Evolutionary conservation across 2,113 vertebrate genomes (phyloP).

Genomic region (Agelaius phoeniceus): DNA sequence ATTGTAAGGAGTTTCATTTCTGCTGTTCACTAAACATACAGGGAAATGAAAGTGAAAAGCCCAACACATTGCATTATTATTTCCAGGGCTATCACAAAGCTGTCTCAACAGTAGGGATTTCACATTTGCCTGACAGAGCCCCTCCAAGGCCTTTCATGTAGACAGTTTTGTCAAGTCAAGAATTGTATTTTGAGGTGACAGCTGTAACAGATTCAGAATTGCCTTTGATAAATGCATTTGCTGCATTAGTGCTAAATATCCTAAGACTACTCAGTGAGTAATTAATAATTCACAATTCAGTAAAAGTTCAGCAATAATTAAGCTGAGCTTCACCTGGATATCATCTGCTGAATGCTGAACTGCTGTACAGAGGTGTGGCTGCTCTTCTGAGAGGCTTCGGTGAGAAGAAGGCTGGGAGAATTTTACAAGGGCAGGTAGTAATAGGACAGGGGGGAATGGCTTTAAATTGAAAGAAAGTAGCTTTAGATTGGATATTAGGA

Average conservation of each 20-base stretch:
- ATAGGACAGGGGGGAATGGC: neutral
- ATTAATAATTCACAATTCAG: neutral
- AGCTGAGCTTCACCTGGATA: neutral
- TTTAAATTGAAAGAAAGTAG: neutral
- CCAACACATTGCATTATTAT: fast-evolving
- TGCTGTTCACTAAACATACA: fast-evolving
- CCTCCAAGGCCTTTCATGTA: neutral
- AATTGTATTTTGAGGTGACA: neutral
- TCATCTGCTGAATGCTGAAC: neutral
- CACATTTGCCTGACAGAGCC: neutral
- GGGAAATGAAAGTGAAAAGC: neutral
- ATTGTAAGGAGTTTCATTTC: neutral
- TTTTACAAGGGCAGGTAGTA: neutral
- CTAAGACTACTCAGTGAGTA: neutral
- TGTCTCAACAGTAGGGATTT: neutral
- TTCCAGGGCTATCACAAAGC: neutral
- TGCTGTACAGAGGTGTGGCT: neutral
- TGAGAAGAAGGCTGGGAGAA: neutral
- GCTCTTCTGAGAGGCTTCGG: neutral
- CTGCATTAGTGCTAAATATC: neutral
- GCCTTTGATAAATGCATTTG: neutral
- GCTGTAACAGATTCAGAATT: neutral
- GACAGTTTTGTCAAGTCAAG: neutral
- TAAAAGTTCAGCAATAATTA: neutral
- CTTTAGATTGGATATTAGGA: neutral